A percentile compares a stretch with the other conserved stretches of the same genome.
phyloP scores from a whole-genome alignment of 2,888 invertebrate species.

The Formica aserva region DNA sequence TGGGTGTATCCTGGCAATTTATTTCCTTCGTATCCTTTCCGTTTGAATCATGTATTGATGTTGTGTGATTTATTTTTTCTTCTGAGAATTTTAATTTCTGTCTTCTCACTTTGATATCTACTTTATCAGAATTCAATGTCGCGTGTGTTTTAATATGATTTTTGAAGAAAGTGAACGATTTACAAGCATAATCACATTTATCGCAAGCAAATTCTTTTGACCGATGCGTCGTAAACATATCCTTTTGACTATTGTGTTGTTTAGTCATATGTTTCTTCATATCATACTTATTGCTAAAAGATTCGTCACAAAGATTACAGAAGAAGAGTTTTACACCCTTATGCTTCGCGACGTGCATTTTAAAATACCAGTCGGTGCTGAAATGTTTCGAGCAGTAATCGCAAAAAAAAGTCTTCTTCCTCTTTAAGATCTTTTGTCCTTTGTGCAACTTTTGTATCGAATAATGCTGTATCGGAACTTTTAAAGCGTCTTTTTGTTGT shows the following conservation, averaged over 20 bases:
- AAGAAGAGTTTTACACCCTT: conserved; percentile 77
- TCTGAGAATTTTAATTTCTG: conserved; percentile 10
- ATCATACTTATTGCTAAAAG: conserved; percentile 78
- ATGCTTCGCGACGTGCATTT: conserved; percentile 81
- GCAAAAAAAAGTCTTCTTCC: conserved; percentile 78
- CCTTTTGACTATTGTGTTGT: conserved; percentile 70
- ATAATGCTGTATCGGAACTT: neutral
- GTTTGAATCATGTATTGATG: neutral
- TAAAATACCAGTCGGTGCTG: conserved; percentile 83
- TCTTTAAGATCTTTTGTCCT: neutral
- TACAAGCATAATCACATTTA: conserved; percentile 64
- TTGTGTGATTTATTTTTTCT: conserved; percentile 9
- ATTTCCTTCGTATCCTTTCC: neutral
- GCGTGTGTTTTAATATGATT: conserved; percentile 68
- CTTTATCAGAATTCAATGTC: conserved; percentile 18
- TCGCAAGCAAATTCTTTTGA: conserved; percentile 68
- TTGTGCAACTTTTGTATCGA: conserved; percentile 9
- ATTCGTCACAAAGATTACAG: conserved; percentile 79
- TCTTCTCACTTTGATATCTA: neutral
- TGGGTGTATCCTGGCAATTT: neutral
- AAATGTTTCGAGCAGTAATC: conserved; percentile 80
- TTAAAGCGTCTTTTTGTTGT: neutral
- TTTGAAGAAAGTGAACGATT: conserved; percentile 64
- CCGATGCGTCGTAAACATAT: neutral
- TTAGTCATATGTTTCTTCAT: conserved; percentile 78